A percentile compares a stretch with the other conserved stretches of the same genome.
Evolutionary conservation across 2,113 vertebrate genomes (phyloP).

Genomic region (Hemiprocne comata): DNA sequence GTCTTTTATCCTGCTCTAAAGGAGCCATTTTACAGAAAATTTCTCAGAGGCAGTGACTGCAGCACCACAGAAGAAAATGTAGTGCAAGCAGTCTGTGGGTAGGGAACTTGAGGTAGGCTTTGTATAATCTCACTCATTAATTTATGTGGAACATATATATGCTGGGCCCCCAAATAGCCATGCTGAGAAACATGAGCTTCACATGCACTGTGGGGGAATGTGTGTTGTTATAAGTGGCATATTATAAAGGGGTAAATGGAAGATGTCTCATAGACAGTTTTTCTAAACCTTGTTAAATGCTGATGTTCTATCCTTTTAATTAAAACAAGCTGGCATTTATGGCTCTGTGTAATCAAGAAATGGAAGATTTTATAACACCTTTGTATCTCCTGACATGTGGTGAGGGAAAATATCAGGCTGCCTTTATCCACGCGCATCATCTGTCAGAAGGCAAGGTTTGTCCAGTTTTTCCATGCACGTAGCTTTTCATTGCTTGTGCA

Average conservation of each 20-base stretch:
- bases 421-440: background rate
- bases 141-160: background rate
- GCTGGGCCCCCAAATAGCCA: background rate
- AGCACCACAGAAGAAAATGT: background rate
- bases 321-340: slow-evolving; percentile 81
- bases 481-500: background rate
- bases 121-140: background rate
- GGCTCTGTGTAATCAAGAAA: slow-evolving; percentile 73
- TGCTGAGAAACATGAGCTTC: background rate
- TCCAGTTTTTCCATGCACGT: background rate
- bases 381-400: slow-evolving; percentile 34
- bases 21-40: background rate
- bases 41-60: too few relatives aligned
- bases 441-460: background rate
- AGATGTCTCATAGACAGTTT: background rate
- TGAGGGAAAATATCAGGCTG: slow-evolving; percentile 6
- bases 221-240: background rate
- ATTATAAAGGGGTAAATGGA: background rate
- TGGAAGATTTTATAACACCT: slow-evolving; percentile 39
- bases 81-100: background rate
- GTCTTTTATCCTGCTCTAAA: background rate
- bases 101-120: background rate
- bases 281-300: slow-evolving; percentile 81
- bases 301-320: slow-evolving; percentile 82
- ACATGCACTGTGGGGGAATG: background rate